Base-by-base conservation (phyloP, 2,888 invertebrate species). In the Lochmaea capreae region DNA sequence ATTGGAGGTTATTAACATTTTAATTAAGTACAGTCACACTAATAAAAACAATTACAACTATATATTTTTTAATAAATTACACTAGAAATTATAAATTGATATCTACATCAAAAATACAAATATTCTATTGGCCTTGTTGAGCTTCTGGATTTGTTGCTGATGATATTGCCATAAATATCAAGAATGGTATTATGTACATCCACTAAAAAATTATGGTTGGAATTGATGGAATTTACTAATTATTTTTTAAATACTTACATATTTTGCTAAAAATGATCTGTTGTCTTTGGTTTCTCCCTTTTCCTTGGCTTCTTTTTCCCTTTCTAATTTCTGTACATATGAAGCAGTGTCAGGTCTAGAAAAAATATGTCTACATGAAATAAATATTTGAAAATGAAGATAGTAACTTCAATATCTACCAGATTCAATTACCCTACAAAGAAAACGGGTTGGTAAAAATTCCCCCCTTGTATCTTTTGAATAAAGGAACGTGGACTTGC, bases 121-220 rank as follows among this genome's bases (percentile, higher is more conserved):
- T 58, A 57, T 65, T 49, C 69, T 71, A 78, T 67, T 78, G 78
- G 16, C 69, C 74, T 58, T 77, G 79, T 67, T 75, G 79, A 54
- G 78, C 91, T 79, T 95, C 96, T 72, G 94, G 96, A 88, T 93
- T 95, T 74, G 94, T 91, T 46, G 95, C 95, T 76, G 96, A 95
- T 67, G 97, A 95, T 78, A 98, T 90, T 85, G 98, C 91, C 81
- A 98, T 92, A 83, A 99, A 93, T 78, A 99, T 92, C 65, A 96
- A 93, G 43, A 97, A 92, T 6, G 98, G 98, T 61, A 99, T 94
- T 81, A 99, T 97, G 88, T 98, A 99, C 97, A 99, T 98, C 98
- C 98, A 99, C 97, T 98, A 90, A 79, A 92, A 39, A 94, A 87
- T 81, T 78, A 54, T 18, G 4, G 18, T 18, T 54, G 0, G 10